Conservation (phyloP, 2,113 vertebrate species). For the Tapirus terrestris region DNA sequence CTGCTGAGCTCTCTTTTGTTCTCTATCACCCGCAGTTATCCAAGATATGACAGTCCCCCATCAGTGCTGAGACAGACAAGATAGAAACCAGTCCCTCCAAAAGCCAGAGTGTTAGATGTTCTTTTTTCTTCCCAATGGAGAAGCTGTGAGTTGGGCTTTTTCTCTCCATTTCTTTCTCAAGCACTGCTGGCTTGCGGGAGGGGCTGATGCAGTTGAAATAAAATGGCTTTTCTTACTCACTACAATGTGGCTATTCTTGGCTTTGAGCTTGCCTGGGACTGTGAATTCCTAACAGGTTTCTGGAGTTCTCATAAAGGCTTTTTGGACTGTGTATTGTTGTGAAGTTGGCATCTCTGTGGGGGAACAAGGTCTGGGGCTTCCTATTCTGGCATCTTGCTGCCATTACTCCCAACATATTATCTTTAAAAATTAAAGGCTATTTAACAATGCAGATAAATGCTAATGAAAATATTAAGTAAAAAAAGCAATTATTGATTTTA, state of each 20-base stretch:
- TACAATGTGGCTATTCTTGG: background rate
- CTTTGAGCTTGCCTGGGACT: background rate
- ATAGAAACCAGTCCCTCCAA: background rate
- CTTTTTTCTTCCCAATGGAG: background rate
- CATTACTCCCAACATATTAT: background rate
- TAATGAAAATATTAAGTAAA: background rate
- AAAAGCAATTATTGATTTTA: constrained; percentile 4
- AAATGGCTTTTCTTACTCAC: background rate
- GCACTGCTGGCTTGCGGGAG: background rate
- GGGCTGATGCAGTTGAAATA: background rate
- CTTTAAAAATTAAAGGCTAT: background rate
- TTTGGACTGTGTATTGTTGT: background rate
- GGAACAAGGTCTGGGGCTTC: background rate
- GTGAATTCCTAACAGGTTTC: background rate
- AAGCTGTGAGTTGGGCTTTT: background rate
- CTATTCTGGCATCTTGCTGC: background rate
- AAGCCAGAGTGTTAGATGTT: background rate
- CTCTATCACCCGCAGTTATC: background rate
- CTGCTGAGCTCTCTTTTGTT: background rate
- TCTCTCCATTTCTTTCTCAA: background rate
- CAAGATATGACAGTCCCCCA: background rate
- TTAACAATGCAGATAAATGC: background rate
- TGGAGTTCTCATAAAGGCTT: background rate
- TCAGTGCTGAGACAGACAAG: background rate
- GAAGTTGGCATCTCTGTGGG: background rate